These are phyloP conservation scores for Conus ventricosus DNA, from an alignment of 1,140 invertebrate genomes.

Conservation along the genomic window DNA sequence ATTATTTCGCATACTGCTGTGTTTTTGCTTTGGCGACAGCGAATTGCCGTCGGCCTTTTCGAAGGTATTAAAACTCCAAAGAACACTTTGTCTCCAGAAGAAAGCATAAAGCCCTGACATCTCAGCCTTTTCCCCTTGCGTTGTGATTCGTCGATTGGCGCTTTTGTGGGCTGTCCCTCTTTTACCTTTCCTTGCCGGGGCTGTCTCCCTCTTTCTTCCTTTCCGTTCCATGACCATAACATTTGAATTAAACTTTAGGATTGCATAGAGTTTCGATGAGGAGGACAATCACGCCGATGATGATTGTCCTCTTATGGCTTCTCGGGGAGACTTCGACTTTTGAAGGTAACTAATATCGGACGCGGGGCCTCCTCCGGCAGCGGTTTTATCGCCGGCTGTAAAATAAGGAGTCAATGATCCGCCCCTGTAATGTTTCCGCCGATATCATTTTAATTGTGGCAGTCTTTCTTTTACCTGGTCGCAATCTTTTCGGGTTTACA, in stretches of 20 bases:
- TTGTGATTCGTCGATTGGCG: conserved; percentile 6
- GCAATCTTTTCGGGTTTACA: background rate
- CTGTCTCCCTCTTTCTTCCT: background rate
- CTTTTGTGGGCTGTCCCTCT: background rate
- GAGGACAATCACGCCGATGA: conserved; percentile 17
- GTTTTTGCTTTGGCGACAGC: background rate
- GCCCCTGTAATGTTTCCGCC: background rate
- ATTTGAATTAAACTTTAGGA: conserved; percentile 29
- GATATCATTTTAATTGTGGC: conserved; percentile 23
- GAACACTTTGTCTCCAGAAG: conserved; percentile 20
- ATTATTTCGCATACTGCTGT: conserved; percentile 20
- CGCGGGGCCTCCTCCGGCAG: background rate
- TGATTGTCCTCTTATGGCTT: background rate
- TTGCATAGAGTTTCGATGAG: conserved; percentile 17
- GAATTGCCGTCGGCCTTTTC: background rate
- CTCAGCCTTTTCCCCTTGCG: background rate
- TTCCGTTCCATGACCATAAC: background rate
- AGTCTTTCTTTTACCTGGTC: background rate
- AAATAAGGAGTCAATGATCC: background rate
- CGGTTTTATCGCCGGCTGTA: conserved; percentile 1
- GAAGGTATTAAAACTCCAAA: conserved; percentile 18
- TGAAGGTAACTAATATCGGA: background rate
- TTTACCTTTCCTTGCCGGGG: too few species aligned
- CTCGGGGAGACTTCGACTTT: background rate
- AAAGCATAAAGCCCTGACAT: conserved; percentile 14